phyloP scores from a whole-genome alignment of 2,797 vertebrate genomes.

The Acanthornis magna region DNA sequence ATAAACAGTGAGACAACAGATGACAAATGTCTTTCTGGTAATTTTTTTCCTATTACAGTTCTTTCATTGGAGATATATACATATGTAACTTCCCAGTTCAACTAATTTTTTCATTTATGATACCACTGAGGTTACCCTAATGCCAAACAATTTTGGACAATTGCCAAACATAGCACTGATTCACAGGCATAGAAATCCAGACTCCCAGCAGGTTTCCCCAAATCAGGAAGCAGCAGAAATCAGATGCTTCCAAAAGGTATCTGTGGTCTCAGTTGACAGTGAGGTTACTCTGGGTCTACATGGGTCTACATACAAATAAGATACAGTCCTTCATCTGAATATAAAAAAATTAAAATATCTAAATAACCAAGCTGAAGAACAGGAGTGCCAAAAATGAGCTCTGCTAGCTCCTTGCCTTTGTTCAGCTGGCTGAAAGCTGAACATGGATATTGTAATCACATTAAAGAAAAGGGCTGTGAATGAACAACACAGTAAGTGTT shows the following conservation, averaged over 20 bases:
- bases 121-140: neutral
- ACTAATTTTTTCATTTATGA: neutral
- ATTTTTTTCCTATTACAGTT: neutral
- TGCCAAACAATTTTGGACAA: neutral
- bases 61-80: neutral
- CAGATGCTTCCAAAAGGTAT: neutral
- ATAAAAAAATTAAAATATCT: neutral
- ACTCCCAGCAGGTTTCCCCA: neutral
- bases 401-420: neutral
- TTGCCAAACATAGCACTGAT: neutral
- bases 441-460: neutral
- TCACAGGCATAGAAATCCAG: neutral
- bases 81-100: neutral
- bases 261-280: neutral
- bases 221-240: constrained; percentile 17
- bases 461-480: constrained; percentile 12
- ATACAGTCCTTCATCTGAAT: neutral
- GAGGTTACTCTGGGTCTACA: constrained; percentile 64
- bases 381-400: neutral
- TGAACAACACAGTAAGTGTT: neutral
- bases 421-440: neutral
- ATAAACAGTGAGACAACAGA: constrained; percentile 40
- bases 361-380: neutral
- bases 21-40: constrained; percentile 13
- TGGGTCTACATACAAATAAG: constrained; percentile 13